phyloP scores from a whole-genome alignment of 2,113 vertebrate species.

The Dicrurus megarhynchus region DNA sequence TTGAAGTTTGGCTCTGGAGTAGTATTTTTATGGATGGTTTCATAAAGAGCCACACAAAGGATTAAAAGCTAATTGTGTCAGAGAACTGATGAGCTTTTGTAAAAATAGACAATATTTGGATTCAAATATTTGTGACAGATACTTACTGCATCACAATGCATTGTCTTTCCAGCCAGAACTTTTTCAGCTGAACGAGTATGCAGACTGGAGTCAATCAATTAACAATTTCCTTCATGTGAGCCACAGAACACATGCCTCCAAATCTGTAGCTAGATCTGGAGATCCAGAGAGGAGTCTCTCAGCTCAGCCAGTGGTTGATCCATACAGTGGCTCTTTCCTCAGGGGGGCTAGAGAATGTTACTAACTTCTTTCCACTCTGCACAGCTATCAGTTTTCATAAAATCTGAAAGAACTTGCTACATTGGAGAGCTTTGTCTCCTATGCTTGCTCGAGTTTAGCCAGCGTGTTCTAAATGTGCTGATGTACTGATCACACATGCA shows the following conservation, averaged over 20 bases:
- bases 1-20: background rate
- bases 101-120: constrained; percentile 55
- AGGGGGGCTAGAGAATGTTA: rapidly evolving
- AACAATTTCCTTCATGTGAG: background rate
- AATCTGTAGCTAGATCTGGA: background rate
- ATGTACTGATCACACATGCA: background rate
- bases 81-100: constrained; percentile 24
- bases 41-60: background rate
- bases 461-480: background rate
- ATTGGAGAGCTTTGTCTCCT: background rate
- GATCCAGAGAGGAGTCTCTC: background rate
- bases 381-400: background rate
- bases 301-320: background rate
- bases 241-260: background rate
- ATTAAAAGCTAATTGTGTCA: background rate
- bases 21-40: background rate
- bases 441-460: background rate
- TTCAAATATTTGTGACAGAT: constrained; percentile 16
- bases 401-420: background rate
- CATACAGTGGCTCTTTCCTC: background rate
- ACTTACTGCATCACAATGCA: constrained; percentile 19
- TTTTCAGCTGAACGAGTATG: background rate
- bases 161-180: constrained; percentile 11
- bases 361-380: background rate
- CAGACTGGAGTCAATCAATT: constrained; percentile 18